Evolutionary conservation across 2,888 invertebrate genomes (phyloP), one percentile per base, ranked within the genome.

Genomic region (Drosophila affinis): DNA sequence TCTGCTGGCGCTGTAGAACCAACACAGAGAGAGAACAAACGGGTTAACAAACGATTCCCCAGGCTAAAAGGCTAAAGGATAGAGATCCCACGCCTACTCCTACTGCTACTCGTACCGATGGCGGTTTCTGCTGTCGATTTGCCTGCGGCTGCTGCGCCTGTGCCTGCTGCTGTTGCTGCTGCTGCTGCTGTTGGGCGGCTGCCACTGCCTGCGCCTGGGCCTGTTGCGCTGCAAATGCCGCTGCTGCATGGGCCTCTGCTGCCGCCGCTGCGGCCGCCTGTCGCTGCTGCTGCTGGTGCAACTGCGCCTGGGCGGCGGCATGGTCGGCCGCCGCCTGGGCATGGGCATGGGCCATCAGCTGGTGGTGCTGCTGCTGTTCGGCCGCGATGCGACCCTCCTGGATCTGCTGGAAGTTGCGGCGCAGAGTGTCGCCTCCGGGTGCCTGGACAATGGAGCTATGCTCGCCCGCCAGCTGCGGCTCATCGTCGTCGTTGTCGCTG

Each of bases 381-480:
- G 94, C 94, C 63, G 94, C 93, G 62, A 95, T 94, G 71, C 95
- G 93, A 60, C 95, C 95, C 89, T 95, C 98, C 93, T 99, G 99
- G 83, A 99, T 98, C 93, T 98, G 98, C 92, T 98, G 98, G 95
- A 99, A 99, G 93, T 99, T 99, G 70, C 99, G 95, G 51, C 99
- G 95, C 72, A 99, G 94, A 12, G 99, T 99, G 92, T 99, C 98
- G 62, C 99, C 99, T 69, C 97, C 97, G 27, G 95, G 95, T 27
- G 95, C 95, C 82, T 94, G 94, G 78, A 99, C 96, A 89, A 98
- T 98, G 72, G 98, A 98, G 79, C 98, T 98, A 14, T 98, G 98
- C 92, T 98, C 98, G 5, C 98, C 98, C 24, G 98, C 97, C 81
- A 97, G 94, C 47, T 96, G 97, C 57, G 95, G 96, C 87, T 98